These are phyloP conservation scores for Chrysotoxum bicinctum DNA, from an alignment of 2,888 invertebrate species.

Conservation along the genomic window DNA sequence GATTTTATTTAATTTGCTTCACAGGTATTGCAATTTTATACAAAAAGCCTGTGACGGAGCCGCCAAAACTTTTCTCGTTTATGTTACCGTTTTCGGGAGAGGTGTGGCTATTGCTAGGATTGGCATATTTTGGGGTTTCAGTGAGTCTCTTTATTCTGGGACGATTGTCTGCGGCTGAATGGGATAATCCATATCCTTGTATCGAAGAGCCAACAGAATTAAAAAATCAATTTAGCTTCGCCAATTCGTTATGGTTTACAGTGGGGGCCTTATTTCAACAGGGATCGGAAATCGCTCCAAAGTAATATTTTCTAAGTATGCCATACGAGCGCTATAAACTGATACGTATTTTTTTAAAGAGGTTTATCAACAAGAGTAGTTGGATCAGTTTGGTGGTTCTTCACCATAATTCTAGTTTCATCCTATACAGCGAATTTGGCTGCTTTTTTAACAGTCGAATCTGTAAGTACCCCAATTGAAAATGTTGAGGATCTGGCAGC, in stretches of 20 bases:
- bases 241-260: slow-evolving; percentile 94
- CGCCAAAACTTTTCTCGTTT: slow-evolving; percentile 95
- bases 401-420: slow-evolving; percentile 89
- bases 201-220: slow-evolving; percentile 91
- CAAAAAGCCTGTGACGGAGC: slow-evolving; percentile 91
- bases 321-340: not conserved
- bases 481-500: slow-evolving; percentile 92
- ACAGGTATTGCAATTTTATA: slow-evolving; percentile 93
- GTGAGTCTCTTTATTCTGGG: slow-evolving; percentile 90
- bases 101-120: slow-evolving; percentile 93
- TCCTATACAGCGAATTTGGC: slow-evolving; percentile 96
- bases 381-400: slow-evolving; percentile 95
- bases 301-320: slow-evolving; percentile 83
- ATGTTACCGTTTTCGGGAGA: slow-evolving; percentile 94
- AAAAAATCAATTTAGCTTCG: slow-evolving; percentile 91
- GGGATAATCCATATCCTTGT: slow-evolving; percentile 94
- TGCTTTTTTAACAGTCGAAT: slow-evolving; percentile 93
- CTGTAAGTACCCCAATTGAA: slow-evolving; percentile 87
- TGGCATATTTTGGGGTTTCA: slow-evolving; percentile 91
- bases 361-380: slow-evolving; percentile 94
- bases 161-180: slow-evolving; percentile 92
- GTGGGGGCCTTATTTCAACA: slow-evolving; percentile 93
- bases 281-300: slow-evolving; percentile 93
- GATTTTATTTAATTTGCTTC: not conserved
- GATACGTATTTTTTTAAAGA: slow-evolving; percentile 81